Evolutionary conservation across 2,888 invertebrate species (phyloP), one percentile per base, ranked within the genome.

Genomic region (Lasius fuliginosus): DNA sequence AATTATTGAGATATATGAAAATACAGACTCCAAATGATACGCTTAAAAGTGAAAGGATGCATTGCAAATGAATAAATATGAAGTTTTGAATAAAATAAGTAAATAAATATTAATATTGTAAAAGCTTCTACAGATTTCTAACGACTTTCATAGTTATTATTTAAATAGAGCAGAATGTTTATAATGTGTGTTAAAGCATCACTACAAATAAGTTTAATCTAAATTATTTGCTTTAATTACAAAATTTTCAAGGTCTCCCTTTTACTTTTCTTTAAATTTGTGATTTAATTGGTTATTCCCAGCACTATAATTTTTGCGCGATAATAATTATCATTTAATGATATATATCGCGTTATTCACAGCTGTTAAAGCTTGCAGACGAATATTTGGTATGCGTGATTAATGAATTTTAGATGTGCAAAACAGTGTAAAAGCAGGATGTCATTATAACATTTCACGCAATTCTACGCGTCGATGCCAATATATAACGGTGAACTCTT

Each of bases 361-460:
- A 33, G 33, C n/a, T 56, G 42, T 42, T 46, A 11, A 42, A 40
- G 23, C 18, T 49, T 1, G 1, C 23, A 18, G 9, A 53, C 40
- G 6, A 15, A 42, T 30, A 56, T 30, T 68, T 49, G 40, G 8
- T 40, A 73, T 64, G 49, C 62, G 27, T 42, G 49, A 74, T 82
- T 89, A 82, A 85, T 82, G 71, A 87, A 53, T 87, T 82, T 87
- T 83, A 85, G 64, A 69, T 60, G 27, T 27, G 56, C 4, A 84
- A 86, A 86, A 62, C 40, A 40, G 1, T 56, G 58, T 58, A 30
- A 84, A 84, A 86, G 76, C 75, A 49, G 12, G 33, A 9, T 36
- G 18, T 58, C 33, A 67, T 84, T 69, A 76, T 82, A 82, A 73
- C 58, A 79, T 84, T 88, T 79, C 69, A 23, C 56, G 33, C 33